Percentiles rank a stretch among this genome's conserved stretches.
Conservation (phyloP, 2,113 vertebrate species). For the Mastomys coucha region DNA sequence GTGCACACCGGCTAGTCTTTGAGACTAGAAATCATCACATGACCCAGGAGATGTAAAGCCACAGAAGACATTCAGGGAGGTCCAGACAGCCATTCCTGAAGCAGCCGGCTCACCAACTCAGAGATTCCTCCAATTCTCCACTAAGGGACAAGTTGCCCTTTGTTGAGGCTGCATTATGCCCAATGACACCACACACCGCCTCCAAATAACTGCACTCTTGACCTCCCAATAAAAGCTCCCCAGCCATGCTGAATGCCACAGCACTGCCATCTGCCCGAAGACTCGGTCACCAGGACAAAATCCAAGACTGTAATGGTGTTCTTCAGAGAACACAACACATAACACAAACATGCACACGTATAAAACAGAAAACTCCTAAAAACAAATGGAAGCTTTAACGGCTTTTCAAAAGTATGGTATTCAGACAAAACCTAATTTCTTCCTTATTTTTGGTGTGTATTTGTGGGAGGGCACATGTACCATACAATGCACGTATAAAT, state of each 20-base stretch:
- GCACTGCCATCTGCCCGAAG: not conserved
- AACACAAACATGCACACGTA: not conserved
- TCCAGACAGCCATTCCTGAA: not conserved
- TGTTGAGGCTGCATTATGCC: conserved; percentile 63
- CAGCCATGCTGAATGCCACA: not conserved
- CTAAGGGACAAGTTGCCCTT: conserved; percentile 65
- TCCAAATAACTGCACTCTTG: conserved; percentile 59
- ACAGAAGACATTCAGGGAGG: not conserved
- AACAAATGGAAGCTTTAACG: not conserved
- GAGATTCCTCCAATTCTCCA: conserved; percentile 70
- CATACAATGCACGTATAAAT: not conserved
- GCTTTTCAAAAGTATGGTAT: not conserved
- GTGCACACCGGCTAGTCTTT: not conserved
- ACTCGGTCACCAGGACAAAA: not conserved
- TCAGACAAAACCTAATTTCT: not conserved
- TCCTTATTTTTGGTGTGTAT: not conserved
- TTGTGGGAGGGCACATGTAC: not conserved
- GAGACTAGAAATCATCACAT: not conserved
- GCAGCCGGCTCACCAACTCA: conserved; percentile 23
- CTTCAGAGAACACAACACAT: not conserved
- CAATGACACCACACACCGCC: conserved; percentile 12
- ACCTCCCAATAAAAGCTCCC: not conserved
- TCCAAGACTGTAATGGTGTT: not conserved
- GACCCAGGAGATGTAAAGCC: not conserved
- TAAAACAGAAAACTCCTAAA: not conserved